Conservation (phyloP, 2,888 invertebrate genomes). For the Thera britannica region DNA sequence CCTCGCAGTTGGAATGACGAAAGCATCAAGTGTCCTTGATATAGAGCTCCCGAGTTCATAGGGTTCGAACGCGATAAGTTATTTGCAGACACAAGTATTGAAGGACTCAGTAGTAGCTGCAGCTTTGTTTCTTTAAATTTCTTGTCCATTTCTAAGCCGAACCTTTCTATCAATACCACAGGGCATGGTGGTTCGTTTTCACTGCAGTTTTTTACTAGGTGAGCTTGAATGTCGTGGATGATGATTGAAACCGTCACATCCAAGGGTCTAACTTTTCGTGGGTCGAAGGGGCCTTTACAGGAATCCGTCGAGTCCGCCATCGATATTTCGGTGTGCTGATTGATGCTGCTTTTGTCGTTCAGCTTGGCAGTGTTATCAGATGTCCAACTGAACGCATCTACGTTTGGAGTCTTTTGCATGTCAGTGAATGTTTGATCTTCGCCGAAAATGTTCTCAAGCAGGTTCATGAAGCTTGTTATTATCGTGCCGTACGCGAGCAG, state of each 20-base stretch:
- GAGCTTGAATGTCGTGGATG: slow-evolving; percentile 97
- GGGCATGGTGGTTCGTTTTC: slow-evolving; percentile 96
- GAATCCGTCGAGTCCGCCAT: slow-evolving; percentile 87
- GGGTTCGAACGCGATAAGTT: slow-evolving; percentile 87
- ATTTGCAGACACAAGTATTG: slow-evolving; percentile 92
- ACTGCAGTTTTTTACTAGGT: slow-evolving; percentile 96
- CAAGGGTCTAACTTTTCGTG: slow-evolving; percentile 93
- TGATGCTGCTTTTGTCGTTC: slow-evolving; percentile 73
- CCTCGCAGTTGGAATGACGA: slow-evolving; percentile 96
- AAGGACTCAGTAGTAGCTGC: slow-evolving; percentile 95
- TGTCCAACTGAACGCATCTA: slow-evolving; percentile 70
- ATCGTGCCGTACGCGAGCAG: slow-evolving; percentile 96
- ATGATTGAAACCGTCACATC: slow-evolving; percentile 96
- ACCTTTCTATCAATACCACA: slow-evolving; percentile 93
- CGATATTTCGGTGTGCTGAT: slow-evolving; percentile 82
- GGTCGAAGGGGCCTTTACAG: slow-evolving; percentile 89
- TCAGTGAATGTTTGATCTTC: slow-evolving; percentile 97
- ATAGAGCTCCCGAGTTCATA: slow-evolving; percentile 80
- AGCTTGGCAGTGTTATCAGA: slow-evolving; percentile 69
- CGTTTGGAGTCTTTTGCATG: slow-evolving; percentile 89
- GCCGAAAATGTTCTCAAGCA: slow-evolving; percentile 98
- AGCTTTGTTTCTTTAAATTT: slow-evolving; percentile 95
- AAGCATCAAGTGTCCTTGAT: slow-evolving; percentile 93
- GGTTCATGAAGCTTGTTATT: slow-evolving; percentile 93
- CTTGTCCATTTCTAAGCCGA: slow-evolving; percentile 99